Conservation (phyloP, 1,140 invertebrate genomes). For the Nylanderia fulva region DNA sequence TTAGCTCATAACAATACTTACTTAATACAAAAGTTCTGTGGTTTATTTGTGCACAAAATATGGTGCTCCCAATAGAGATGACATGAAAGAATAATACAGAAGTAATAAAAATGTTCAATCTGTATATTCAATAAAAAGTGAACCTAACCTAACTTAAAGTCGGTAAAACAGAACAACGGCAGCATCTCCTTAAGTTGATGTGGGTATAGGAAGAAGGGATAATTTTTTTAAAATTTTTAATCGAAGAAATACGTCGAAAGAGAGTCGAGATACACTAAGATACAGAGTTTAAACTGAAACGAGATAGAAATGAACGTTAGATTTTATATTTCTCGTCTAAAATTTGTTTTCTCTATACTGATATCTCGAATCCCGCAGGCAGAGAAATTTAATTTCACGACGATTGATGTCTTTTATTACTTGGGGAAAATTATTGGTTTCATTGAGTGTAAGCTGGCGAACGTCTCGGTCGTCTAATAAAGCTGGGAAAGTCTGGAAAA, state of each 20-base stretch:
- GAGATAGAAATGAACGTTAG: background rate
- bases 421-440: conserved; percentile 36
- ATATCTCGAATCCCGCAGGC: background rate
- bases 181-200: no score
- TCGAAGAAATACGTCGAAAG: background rate
- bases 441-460: conserved; percentile 20
- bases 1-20: no score
- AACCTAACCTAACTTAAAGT: no score
- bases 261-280: background rate
- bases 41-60: no score
- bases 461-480: conserved; percentile 38
- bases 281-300: background rate
- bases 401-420: conserved; percentile 43
- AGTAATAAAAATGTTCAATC: no score
- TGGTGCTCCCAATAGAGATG: no score
- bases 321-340: background rate
- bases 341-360: background rate
- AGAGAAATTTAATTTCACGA: conserved; percentile 44
- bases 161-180: no score
- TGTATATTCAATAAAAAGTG: no score
- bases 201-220: no score
- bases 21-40: no score
- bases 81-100: no score
- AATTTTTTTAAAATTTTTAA: background rate
- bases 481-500: conserved; percentile 37